Evolutionary conservation across 2,888 invertebrate genomes (phyloP), one percentile per base, ranked within the genome.

Genomic region (Drosophila demipolita): DNA sequence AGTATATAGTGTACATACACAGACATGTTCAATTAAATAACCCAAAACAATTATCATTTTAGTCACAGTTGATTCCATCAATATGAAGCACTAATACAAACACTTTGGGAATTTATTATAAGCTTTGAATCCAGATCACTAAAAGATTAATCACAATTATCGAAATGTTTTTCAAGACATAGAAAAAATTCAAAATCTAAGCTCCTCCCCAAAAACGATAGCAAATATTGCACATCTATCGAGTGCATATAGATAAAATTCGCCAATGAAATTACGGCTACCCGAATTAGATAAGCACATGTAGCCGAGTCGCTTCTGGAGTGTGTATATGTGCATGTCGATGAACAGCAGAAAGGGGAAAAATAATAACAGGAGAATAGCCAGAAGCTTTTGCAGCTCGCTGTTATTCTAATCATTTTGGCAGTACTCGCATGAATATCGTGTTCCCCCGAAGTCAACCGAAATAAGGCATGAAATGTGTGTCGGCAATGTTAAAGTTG

Each of bases 221-320:
- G 9, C 12, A 48, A 33, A 11, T 23, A 26, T 15, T 49, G 29
- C 38, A 33, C 9, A n/a, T 15, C 15, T 57, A 9, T 29, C 11
- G 9, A n/a, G 11, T 1, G 23, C 20, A 8, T 32, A 15, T 9
- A 29, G 32, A 36, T 17, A n/a, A 45, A 45, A 45, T n/a, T 7
- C n/a, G 49, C 59, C 26, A 59, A 49, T 49, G 15, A n/a, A 36
- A 49, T 38, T 9, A 26, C 9, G 36, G 45, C 33, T 35, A 11
- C 57, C 12, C 17, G 5, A 35, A 11, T 12, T 9, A 23, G 23
- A 35, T 20, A 48, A 45, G 15, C 23, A 45, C 15, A 15, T 15
- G 9, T 23, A 7, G 17, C 11, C 15, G 35, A 42, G 36, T 45
- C 48, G 38, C 23, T 32, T 40, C 12, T 54, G 38, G n/a, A 23